phyloP scores from a whole-genome alignment of 2,113 vertebrate genomes.

The Fukomys damarensis region DNA sequence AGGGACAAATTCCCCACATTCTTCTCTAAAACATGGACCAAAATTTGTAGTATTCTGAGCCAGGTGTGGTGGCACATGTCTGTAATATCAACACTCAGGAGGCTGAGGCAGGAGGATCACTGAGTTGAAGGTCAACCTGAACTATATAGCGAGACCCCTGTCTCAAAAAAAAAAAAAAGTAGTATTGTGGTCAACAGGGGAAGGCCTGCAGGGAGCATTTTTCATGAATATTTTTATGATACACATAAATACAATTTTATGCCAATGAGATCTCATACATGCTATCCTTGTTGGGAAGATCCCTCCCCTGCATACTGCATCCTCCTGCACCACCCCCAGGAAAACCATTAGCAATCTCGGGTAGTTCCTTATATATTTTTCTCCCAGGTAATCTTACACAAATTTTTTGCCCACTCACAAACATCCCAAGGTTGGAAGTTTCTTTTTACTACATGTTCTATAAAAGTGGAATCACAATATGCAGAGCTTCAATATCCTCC shows the following conservation, averaged over 20 bases:
- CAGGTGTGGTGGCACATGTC: background rate
- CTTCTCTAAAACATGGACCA: background rate
- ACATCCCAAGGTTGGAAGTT: background rate
- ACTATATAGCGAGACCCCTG: background rate
- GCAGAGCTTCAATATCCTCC: background rate
- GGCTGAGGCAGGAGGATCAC: background rate
- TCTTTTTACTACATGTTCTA: constrained; percentile 41
- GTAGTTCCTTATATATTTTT: background rate
- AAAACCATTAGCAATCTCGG: background rate
- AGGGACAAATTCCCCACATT: background rate
- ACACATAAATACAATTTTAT: background rate
- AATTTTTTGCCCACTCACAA: background rate
- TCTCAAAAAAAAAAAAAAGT: background rate
- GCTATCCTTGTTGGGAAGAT: background rate
- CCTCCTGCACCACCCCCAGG: background rate
- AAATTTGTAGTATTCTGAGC: background rate
- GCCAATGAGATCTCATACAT: background rate
- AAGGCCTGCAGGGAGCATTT: background rate
- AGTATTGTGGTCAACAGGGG: background rate
- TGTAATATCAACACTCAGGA: background rate
- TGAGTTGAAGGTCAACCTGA: background rate
- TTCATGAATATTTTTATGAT: background rate
- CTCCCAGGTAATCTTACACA: background rate
- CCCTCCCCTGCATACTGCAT: background rate
- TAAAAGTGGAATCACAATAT: background rate